Base-by-base conservation (phyloP, 2,888 invertebrate genomes). In the Tetrapedia diversipes region DNA sequence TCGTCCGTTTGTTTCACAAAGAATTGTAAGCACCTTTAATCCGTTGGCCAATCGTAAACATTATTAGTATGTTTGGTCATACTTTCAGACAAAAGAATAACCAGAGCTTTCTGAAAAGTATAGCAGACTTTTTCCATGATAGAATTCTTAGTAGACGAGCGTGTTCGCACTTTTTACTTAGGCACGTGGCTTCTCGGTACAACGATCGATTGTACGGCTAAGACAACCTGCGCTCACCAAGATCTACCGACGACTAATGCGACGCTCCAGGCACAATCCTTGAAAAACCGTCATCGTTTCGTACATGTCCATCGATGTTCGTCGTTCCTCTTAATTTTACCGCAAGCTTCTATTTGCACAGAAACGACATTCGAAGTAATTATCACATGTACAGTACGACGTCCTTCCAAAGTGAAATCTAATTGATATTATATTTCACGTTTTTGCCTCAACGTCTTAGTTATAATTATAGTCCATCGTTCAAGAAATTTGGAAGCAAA, bases 171-270 rank as follows among this genome's bases (percentile, higher is more conserved):
- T 32, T n/a, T 54, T 67, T 53, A 14, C 27, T 22, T 10, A 3
- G 29, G 29, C 63, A 56, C 43, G 49, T 64, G 34, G 41, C 29
- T 39, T 29, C 51, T 37, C 37, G 41, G 3, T 24, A 29, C 32
- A n/a, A 63, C 61, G 63, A 57, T 67, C 49, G 37, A 66, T 66
- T 27, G 14, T 24, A 39, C 59, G 37, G 24, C 41, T 49, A 24
- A 47, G 19, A 22, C 73, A 37, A 77, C 53, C 45, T 43, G 19
- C 56, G 65, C 75, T 49, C 47, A 10, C 57, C 51, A 22, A 57
- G 41, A 70, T 77, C 76, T 64, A 61, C 49, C 59, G 41, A 14
- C 56, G 39, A 73, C 65, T 73, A 75, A 77, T 41, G 49, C 34
- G 22, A 57, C 29, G 57, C 68, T 68, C 45, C 19, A 7, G 64